Evolutionary conservation across 2,888 invertebrate genomes (phyloP), one percentile per base, ranked within the genome.

Genomic region (Agrochola circellaris): DNA sequence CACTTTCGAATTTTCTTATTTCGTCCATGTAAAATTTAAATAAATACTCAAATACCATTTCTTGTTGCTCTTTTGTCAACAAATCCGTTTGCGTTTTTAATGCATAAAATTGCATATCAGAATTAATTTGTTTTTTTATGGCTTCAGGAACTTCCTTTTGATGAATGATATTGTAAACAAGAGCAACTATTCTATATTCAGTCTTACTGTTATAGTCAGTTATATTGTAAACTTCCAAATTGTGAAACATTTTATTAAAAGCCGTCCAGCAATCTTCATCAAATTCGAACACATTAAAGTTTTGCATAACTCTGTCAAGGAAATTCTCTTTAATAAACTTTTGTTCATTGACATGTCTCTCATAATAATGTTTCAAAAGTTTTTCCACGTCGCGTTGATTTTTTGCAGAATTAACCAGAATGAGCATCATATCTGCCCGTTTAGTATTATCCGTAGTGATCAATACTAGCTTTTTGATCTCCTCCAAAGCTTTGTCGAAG

Each of bases 291-390:
- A 93, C 84, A 79, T 93, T 91, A 73, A 93, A 90, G 7, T 81
- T 54, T 0, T 77, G 56, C 67, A 91, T 62, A 15, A 94, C 73
- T 58, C 82, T 78, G 7, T 90, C 82, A 34, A 95, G 48, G 84
- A 95, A 94, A 9, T 64, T 58, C 42, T 90, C 86, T 87, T 92
- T 95, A 4, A 70, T 60, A 26, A 76, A 68, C 56, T 58, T 80
- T 45, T 51, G 80, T 87, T 94, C 95, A 84, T 95, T 95, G 0
- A 90, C 84, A 87, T 94, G 94, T 75, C 93, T 91, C 0, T 92
- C 89, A 75, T 91, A 91, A 83, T 91, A 95, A 86, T 95, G 92
- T n/a, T 86, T 87, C 8, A 95, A 86, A 11, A 95, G 77, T 34
- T 75, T 88, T 76, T 88, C 87, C 30, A 94, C 73, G 6, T 95